phyloP scores from a whole-genome alignment of 2,113 vertebrate genomes.

The Trinectes maculatus region DNA sequence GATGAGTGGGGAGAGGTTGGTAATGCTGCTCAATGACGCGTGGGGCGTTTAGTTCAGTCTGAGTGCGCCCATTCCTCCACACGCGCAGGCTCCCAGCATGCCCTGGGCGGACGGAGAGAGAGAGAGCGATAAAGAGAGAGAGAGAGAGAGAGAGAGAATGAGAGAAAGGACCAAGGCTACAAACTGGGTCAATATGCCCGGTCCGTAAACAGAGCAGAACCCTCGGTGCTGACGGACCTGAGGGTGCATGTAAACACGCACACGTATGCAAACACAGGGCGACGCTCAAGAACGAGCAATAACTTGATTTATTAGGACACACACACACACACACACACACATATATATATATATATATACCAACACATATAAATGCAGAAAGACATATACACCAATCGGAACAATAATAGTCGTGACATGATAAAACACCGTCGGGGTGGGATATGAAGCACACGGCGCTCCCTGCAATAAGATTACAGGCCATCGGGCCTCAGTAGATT shows the following conservation, averaged over 20 bases:
- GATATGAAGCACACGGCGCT: slow-evolving; percentile 80
- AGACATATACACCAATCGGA: slow-evolving; percentile 77
- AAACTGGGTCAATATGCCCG: slow-evolving; percentile 98
- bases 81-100: slow-evolving; percentile 57
- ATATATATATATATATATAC: slow-evolving; percentile 66
- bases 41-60: slow-evolving; percentile 97
- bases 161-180: slow-evolving; percentile 86
- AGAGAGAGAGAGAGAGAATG: slow-evolving; percentile 79
- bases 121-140: slow-evolving; percentile 81
- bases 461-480: slow-evolving; percentile 92
- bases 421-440: slow-evolving; percentile 78
- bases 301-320: slow-evolving; percentile 75
- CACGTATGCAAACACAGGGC: slow-evolving; percentile 70
- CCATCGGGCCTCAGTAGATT: slow-evolving; percentile 90
- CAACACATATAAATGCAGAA: slow-evolving; percentile 72
- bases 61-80: slow-evolving; percentile 81
- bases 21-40: slow-evolving; percentile 99
- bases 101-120: slow-evolving; percentile 72
- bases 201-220: slow-evolving; percentile 96
- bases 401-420: slow-evolving; percentile 80
- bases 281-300: slow-evolving; percentile 64
- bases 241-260: slow-evolving; percentile 63
- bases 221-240: slow-evolving; percentile 79
- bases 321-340: no score
- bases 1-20: slow-evolving; percentile 70